These are phyloP conservation scores for Caenorhabditis brenneri DNA, from an alignment of 1,140 invertebrate genomes.

Conservation along the genomic window DNA sequence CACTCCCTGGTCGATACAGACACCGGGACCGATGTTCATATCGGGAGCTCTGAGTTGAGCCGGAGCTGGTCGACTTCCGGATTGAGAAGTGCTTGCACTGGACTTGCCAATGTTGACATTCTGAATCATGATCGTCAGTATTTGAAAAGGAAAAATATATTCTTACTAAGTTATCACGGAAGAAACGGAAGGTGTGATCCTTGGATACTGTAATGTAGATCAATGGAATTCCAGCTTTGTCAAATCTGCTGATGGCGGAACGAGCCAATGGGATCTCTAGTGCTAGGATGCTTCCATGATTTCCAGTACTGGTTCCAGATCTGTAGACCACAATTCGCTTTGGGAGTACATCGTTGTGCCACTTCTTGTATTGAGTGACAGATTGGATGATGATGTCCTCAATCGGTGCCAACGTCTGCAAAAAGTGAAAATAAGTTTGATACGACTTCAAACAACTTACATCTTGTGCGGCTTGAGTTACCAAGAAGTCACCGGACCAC, in stretches of 20 bases:
- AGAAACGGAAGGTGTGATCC: slow-evolving; percentile 40
- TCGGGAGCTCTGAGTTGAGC: not conserved
- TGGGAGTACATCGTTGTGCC: not conserved
- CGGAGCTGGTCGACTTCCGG: not conserved
- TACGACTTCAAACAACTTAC: slow-evolving; percentile 1
- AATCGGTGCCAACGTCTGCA: slow-evolving; percentile 14
- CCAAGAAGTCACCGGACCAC: slow-evolving; percentile 53
- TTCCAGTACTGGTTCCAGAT: slow-evolving; percentile 49
- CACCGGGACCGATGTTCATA: slow-evolving; percentile 46
- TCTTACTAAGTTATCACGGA: not conserved
- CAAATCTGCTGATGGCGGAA: not conserved
- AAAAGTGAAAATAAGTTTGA: not conserved
- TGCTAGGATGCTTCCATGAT: slow-evolving; percentile 28
- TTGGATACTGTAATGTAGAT: slow-evolving; percentile 54
- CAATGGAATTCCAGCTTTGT: not conserved
- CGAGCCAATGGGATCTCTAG: slow-evolving; percentile 45
- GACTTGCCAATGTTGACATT: not conserved
- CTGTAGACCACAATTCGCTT: slow-evolving; percentile 52
- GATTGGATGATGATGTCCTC: slow-evolving; percentile 9
- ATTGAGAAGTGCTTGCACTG: not conserved
- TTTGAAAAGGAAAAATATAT: not conserved
- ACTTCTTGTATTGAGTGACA: not conserved
- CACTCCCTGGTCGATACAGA: slow-evolving; percentile 32
- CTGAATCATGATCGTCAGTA: not conserved
- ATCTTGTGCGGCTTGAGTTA: slow-evolving; percentile 16